These are phyloP conservation scores for Nothobranchius furzeri DNA, from an alignment of 2,113 vertebrate species.

Conservation along the genomic window DNA sequence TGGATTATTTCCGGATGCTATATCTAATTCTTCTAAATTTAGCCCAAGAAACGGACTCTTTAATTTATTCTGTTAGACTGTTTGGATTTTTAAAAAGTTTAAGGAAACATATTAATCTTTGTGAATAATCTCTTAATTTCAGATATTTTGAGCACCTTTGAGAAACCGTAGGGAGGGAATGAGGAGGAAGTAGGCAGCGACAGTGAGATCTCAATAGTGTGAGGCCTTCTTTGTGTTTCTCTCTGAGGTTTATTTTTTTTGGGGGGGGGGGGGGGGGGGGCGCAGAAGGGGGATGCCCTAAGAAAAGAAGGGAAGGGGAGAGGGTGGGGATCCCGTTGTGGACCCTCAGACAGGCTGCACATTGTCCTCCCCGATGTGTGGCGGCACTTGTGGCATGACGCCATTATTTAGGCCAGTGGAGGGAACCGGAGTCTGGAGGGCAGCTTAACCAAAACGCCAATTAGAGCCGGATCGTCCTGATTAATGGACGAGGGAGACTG, in stretches of 20 bases:
- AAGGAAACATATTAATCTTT: too few species aligned
- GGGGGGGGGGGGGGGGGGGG: too few species aligned
- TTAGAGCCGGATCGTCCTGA: slow-evolving; percentile 80
- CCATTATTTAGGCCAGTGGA: slow-evolving; percentile 79
- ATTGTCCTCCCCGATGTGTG: slow-evolving; percentile 77
- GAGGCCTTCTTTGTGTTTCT: slow-evolving; percentile 75
- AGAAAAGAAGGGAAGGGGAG: slow-evolving; percentile 64
- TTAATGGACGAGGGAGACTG: slow-evolving; percentile 76
- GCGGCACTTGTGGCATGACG: slow-evolving; percentile 77
- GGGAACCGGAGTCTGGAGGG: slow-evolving; percentile 72
- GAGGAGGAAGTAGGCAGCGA: slow-evolving; percentile 52
- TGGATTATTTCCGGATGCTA: too few species aligned
- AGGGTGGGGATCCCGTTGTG: slow-evolving; percentile 67
- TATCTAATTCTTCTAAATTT: too few species aligned
- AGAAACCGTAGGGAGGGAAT: slow-evolving; percentile 27
- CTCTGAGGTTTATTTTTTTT: slow-evolving; percentile 78
- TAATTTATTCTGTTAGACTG: too few species aligned
- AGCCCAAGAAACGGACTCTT: too few species aligned
- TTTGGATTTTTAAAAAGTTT: too few species aligned
- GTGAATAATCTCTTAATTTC: neutral
- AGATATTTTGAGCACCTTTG: slow-evolving; percentile 5
- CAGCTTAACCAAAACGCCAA: slow-evolving; percentile 81
- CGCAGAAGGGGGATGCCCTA: slow-evolving; percentile 44
- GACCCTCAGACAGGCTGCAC: slow-evolving; percentile 74
- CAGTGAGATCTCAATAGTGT: slow-evolving; percentile 79